Conservation (phyloP, 2,888 invertebrate genomes). For the Neoitamus cyanurus region DNA sequence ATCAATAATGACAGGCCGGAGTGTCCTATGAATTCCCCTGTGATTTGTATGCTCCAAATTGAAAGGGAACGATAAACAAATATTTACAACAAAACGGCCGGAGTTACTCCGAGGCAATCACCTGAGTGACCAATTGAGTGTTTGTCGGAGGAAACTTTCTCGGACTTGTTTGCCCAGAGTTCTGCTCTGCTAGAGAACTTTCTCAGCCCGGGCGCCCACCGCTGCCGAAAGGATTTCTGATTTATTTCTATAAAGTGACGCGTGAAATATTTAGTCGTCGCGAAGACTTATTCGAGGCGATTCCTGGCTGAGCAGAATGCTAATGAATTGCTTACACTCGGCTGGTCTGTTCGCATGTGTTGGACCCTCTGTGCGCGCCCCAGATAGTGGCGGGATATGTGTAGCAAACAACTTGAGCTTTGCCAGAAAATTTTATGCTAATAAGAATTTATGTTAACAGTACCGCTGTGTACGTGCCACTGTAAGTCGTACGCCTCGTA, state of each 20-base stretch:
- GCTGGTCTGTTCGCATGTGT: neutral
- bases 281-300: neutral
- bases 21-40: neutral
- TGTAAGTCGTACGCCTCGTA: constrained; percentile 4
- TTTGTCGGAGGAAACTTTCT: constrained; percentile 16
- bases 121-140: constrained; percentile 11
- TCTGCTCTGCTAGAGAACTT: neutral
- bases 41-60: constrained; percentile 15
- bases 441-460: constrained; percentile 29
- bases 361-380: neutral
- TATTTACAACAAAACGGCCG: constrained; percentile 30
- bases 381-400: neutral
- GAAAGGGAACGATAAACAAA: constrained; percentile 33
- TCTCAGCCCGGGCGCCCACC: neutral
- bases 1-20: constrained; percentile 31
- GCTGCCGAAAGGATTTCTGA: constrained; percentile 26
- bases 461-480: constrained; percentile 16
- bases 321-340: constrained; percentile 12
- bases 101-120: constrained; percentile 13
- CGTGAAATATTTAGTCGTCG: neutral
- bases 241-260: constrained; percentile 3
- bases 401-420: neutral
- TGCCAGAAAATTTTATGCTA: constrained; percentile 26
- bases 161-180: constrained; percentile 12
- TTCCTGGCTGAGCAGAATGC: constrained; percentile 8